Base-by-base conservation (phyloP, 1,140 invertebrate species). In the Penaeus indicus region DNA sequence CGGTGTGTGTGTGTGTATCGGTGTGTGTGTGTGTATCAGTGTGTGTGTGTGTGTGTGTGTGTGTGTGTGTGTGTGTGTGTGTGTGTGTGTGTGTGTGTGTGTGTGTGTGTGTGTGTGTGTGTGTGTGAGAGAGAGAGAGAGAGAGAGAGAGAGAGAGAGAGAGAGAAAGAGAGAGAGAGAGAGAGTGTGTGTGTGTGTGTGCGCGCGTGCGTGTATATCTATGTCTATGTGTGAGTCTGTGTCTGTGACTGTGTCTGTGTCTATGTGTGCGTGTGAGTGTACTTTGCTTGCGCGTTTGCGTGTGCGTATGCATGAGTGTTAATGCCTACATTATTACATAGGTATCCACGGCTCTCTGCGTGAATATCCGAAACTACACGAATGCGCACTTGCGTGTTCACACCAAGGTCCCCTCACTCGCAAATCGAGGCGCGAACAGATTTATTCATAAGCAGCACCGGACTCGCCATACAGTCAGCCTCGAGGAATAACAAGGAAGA, bases 151-250 rank as follows among this genome's bases (percentile, higher is more conserved):
- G 63, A 83, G 60, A 67, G 63, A 83, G 54, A 83, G 60, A 83
- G 54, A 83, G 81, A 83, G 54, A 75, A 25, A 67, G 54, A 81
- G 81, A 75, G 82, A 69, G 61, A 81, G 22, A 91, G 62, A 79
- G 77, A 79, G 75, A 78, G 75, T 27, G 27, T 67, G 27, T 21
- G 27, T 21, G 27, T 21, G 18, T 7, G 27, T 4, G 27, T n/a
- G n/a, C n/a, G n/a, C n/a, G n/a, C n/a, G n/a, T n/a, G n/a, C n/a
- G n/a, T n/a, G n/a, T n/a, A n/a, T n/a, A n/a, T n/a, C n/a, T n/a
- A n/a, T n/a, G n/a, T n/a, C n/a, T n/a, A n/a, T n/a, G n/a, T n/a
- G n/a, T n/a, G n/a, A n/a, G n/a, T n/a, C n/a, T n/a, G n/a, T n/a
- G n/a, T n/a, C n/a, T n/a, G n/a, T n/a, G n/a, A n/a, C n/a, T n/a